A percentile compares a stretch with the other conserved stretches of the same genome.
Conservation (phyloP, 2,888 invertebrate genomes). For the Catocala nupta region DNA sequence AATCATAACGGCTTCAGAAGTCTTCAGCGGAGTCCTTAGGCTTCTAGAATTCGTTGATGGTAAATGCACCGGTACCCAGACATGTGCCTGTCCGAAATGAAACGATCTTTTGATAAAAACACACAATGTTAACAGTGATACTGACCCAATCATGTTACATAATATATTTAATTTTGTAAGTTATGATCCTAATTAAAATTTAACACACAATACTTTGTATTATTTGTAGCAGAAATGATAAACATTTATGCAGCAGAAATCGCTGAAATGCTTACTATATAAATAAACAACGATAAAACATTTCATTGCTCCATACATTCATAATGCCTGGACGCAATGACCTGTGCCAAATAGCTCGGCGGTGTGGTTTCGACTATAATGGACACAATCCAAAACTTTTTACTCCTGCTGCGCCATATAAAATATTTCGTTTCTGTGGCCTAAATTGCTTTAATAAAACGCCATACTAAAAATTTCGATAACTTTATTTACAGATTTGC, state of each 20-base stretch:
- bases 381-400: constrained; percentile 80
- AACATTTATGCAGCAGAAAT: background rate
- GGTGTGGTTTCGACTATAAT: constrained; percentile 77
- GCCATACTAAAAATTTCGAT: constrained; percentile 71
- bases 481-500: constrained; percentile 87
- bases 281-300: constrained; percentile 46
- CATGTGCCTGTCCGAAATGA: constrained; percentile 2
- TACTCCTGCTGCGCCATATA: constrained; percentile 50
- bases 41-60: constrained; percentile 74
- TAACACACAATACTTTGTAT: background rate
- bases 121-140: constrained; percentile 17
- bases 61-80: constrained; percentile 46
- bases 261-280: constrained; percentile 14
- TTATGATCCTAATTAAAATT: constrained; percentile 18
- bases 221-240: background rate
- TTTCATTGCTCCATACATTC: constrained; percentile 60
- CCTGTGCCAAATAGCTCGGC: constrained; percentile 71
- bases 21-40: constrained; percentile 64
- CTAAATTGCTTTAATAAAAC: constrained; percentile 48
- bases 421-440: constrained; percentile 40
- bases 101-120: background rate
- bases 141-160: constrained; percentile 15
- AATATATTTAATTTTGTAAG: constrained; percentile 20
- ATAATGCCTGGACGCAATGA: constrained; percentile 64
- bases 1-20: constrained; percentile 65